Conservation (phyloP, 2,888 invertebrate species). For the Sabellastarte sp. region DNA sequence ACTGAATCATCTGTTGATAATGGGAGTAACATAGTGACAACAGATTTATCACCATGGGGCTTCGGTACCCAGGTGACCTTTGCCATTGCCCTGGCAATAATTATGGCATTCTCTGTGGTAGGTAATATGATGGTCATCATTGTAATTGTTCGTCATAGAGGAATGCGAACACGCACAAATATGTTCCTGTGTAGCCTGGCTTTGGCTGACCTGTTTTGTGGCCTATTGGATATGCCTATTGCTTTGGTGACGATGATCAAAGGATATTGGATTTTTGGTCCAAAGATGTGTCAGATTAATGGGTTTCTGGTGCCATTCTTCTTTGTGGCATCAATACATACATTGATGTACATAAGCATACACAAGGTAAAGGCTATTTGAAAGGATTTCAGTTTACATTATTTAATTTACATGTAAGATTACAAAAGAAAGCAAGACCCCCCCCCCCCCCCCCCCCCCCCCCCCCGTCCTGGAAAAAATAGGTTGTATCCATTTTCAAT, state of each 20-base stretch:
- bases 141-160: slow-evolving; percentile 57
- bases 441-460: too few species aligned
- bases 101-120: slow-evolving; percentile 54
- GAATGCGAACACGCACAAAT: slow-evolving; percentile 62
- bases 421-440: too few species aligned
- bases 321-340: slow-evolving; percentile 60
- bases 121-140: slow-evolving; percentile 61
- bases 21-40: too few species aligned
- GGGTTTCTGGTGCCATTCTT: slow-evolving; percentile 59
- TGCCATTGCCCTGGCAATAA: slow-evolving; percentile 39
- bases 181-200: slow-evolving; percentile 61
- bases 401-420: too few species aligned
- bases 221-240: slow-evolving; percentile 58
- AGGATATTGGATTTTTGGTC: slow-evolving; percentile 57
- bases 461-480: too few species aligned
- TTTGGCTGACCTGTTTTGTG: slow-evolving; percentile 59
- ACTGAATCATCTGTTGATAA: too few species aligned
- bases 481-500: too few species aligned
- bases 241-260: slow-evolving; percentile 57
- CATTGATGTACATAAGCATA: slow-evolving; percentile 60
- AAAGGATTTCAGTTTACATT: too few species aligned
- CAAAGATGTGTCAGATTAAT: slow-evolving; percentile 55
- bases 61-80: too few species aligned
- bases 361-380: too few species aligned
- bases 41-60: too few species aligned